These are phyloP conservation scores for Acronicta psi DNA, from an alignment of 2,888 invertebrate genomes.

Conservation along the genomic window DNA sequence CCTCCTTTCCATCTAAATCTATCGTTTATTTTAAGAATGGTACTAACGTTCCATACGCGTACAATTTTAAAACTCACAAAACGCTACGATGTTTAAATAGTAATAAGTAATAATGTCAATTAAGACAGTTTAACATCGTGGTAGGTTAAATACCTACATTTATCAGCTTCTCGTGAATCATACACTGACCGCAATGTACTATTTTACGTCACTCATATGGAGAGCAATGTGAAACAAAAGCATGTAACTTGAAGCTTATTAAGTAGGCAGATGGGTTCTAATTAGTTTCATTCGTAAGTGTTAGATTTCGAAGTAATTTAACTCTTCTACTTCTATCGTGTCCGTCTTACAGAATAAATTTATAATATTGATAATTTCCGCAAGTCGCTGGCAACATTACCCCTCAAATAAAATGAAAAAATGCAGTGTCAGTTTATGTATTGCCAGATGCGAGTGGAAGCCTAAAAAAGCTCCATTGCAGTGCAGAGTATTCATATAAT, in stretches of 20 bases:
- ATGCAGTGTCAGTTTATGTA: too few relatives aligned
- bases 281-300: conserved; percentile 25
- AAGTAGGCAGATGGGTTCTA: conserved; percentile 13
- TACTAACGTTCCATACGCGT: not conserved
- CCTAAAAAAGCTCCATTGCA: too few relatives aligned
- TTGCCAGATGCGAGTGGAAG: too few relatives aligned
- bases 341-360: too few relatives aligned
- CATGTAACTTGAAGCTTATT: conserved; percentile 17
- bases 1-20: too few relatives aligned
- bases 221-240: conserved; percentile 23
- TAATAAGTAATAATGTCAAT: conserved; percentile 46
- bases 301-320: conserved; percentile 12
- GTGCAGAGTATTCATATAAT: too few relatives aligned
- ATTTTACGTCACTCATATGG: conserved; percentile 1
- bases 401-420: too few relatives aligned
- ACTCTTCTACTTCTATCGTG: not conserved
- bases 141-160: conserved; percentile 32
- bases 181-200: conserved; percentile 33
- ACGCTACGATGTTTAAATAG: conserved; percentile 19
- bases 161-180: conserved; percentile 39
- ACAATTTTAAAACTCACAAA: conserved; percentile 10
- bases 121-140: conserved; percentile 38
- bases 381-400: not conserved
- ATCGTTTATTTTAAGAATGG: not conserved
- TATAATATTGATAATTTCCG: too few relatives aligned